A percentile compares a stretch with the other conserved stretches of the same genome.
Evolutionary conservation across 2,113 vertebrate genomes (phyloP).

Genomic region (Holacanthus passer): DNA sequence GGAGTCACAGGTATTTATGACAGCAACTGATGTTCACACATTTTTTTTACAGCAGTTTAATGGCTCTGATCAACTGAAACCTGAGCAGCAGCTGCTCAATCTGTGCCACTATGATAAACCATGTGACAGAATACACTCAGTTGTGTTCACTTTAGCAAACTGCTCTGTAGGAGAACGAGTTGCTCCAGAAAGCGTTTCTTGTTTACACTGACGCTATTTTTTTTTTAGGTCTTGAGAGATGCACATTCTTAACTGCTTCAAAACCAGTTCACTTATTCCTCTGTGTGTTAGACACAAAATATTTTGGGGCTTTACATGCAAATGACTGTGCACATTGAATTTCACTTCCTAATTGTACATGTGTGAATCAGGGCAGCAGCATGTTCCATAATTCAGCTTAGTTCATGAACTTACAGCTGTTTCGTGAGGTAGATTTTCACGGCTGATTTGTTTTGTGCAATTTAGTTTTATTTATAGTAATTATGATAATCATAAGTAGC

Average conservation of each 20-base stretch:
- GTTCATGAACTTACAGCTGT: background rate
- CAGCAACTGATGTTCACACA: background rate
- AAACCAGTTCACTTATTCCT: background rate
- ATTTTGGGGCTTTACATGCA: slow-evolving; percentile 16
- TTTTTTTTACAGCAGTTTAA: background rate
- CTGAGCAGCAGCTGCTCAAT: background rate
- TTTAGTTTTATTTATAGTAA: background rate
- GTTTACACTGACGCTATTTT: background rate
- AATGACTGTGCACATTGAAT: background rate
- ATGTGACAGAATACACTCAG: background rate
- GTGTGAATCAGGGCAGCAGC: background rate
- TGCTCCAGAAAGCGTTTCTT: background rate
- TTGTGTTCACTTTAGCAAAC: background rate
- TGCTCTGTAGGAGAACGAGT: background rate
- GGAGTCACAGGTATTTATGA: slow-evolving; percentile 81
- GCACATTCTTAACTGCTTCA: background rate
- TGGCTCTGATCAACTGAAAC: background rate
- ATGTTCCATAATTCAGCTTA: background rate
- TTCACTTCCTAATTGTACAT: slow-evolving; percentile 18
- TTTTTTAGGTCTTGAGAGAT: background rate
- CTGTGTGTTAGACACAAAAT: background rate
- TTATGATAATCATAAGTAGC: too few relatives aligned
- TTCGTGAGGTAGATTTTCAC: background rate
- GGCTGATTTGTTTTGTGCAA: background rate
- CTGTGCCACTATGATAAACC: background rate